These are phyloP conservation scores for Xestoiulus laeticollis DNA, from an alignment of 2,888 invertebrate genomes.

Conservation along the genomic window DNA sequence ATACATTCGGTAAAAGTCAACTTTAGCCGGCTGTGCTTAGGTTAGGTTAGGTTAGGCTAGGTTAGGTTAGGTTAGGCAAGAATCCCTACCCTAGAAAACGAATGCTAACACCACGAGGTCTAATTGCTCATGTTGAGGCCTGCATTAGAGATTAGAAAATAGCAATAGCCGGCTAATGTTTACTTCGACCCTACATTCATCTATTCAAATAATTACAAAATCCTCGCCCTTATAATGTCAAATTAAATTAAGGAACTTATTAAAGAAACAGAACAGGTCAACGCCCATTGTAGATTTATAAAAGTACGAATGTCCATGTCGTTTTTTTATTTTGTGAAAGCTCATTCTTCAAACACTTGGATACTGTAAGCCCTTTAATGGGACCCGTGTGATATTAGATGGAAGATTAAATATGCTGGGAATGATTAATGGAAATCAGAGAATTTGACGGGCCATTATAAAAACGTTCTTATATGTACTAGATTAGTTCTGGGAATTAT, in stretches of 20 bases:
- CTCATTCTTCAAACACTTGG: not conserved
- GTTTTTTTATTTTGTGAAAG: not conserved
- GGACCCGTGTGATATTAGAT: not conserved
- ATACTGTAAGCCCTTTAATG: not conserved
- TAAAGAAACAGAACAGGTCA: not conserved
- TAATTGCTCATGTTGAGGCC: too few species aligned
- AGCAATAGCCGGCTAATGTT: too few species aligned
- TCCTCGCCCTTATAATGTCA: too few species aligned
- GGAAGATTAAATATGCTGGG: not conserved
- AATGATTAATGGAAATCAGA: slow-evolving; percentile 33
- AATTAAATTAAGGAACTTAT: not conserved
- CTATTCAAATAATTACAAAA: too few species aligned
- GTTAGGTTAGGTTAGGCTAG: too few species aligned
- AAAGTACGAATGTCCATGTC: not conserved
- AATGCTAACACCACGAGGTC: too few species aligned
- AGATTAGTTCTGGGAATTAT: not conserved
- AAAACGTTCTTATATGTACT: not conserved
- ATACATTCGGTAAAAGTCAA: too few species aligned
- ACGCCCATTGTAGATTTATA: not conserved
- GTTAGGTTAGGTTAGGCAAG: too few species aligned
- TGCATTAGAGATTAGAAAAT: too few species aligned
- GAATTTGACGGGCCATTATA: slow-evolving; percentile 9
- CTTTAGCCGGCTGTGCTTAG: too few species aligned
- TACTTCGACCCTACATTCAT: too few species aligned
- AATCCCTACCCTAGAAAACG: too few species aligned